phyloP scores from a whole-genome alignment of 2,797 vertebrate genomes.

The Pachyuromys duprasi region DNA sequence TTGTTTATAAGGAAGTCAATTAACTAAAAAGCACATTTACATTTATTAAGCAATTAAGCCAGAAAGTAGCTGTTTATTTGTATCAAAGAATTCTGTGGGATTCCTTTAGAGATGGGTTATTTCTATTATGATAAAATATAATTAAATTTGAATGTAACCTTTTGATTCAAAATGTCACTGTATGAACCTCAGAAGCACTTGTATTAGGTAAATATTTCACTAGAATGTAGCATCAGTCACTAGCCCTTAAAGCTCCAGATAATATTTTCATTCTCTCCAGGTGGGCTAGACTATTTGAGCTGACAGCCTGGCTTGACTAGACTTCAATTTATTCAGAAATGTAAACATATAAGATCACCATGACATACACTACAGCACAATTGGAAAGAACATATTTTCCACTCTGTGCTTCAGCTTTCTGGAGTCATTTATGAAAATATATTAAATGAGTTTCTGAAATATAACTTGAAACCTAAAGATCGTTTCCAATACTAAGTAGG shows the following conservation, averaged over 20 bases:
- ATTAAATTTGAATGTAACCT: conserved; percentile 6
- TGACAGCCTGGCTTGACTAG: not conserved
- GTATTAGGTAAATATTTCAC: conserved; percentile 23
- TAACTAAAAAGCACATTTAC: not conserved
- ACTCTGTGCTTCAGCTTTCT: conserved; percentile 45
- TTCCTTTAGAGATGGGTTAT: conserved; percentile 15
- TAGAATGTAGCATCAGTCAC: not conserved
- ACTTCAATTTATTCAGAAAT: conserved; percentile 63
- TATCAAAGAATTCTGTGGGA: conserved; percentile 1
- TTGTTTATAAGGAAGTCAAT: conserved; percentile 44
- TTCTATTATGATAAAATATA: conserved; percentile 14
- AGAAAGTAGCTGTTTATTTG: not conserved
- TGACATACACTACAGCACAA: conserved; percentile 33
- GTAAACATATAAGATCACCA: conserved; percentile 51
- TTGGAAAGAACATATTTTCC: conserved; percentile 47
- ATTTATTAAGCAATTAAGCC: not conserved
- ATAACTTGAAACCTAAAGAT: conserved; percentile 54
- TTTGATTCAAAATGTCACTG: not conserved
- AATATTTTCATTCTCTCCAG: not conserved
- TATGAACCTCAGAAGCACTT: not conserved
- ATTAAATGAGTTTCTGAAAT: conserved; percentile 46
- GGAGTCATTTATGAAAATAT: conserved; percentile 28
- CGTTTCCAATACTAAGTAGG: conserved; percentile 33
- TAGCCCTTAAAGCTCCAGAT: not conserved
- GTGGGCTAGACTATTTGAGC: conserved; percentile 13